These are phyloP conservation scores for Manis javanica DNA, from an alignment of 2,797 vertebrate species.

Conservation along the genomic window DNA sequence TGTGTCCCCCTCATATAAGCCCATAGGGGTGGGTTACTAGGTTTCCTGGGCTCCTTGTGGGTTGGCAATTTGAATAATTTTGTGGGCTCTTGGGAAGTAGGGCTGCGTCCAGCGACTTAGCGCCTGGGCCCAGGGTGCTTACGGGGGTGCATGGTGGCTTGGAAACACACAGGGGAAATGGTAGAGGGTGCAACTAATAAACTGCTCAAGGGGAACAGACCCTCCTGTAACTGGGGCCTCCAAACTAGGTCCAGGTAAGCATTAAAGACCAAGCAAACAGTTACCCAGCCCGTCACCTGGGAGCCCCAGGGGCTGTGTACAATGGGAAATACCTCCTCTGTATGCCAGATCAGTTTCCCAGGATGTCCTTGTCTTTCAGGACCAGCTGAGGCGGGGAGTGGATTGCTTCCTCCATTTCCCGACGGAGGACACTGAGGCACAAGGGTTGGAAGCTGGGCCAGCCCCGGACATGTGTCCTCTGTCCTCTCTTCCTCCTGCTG, in stretches of 20 bases:
- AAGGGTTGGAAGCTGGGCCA: too few relatives aligned
- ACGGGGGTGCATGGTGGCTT: not conserved
- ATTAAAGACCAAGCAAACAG: not conserved
- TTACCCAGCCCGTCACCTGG: accelerated
- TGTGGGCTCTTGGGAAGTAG: not conserved
- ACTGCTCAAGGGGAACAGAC: too few relatives aligned
- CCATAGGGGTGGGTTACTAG: too few relatives aligned
- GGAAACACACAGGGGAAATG: not conserved
- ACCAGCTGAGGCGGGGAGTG: accelerated
- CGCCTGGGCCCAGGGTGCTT: not conserved
- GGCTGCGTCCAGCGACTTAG: not conserved
- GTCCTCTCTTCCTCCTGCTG: not conserved
- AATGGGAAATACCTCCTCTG: accelerated
- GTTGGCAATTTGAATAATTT: not conserved
- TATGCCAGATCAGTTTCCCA: not conserved
- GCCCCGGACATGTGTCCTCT: not conserved
- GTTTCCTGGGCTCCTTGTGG: not conserved
- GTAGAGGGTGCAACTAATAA: not conserved
- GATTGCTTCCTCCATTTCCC: not conserved
- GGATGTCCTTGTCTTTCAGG: not conserved
- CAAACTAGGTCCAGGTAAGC: too few relatives aligned
- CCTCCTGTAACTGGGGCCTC: not conserved
- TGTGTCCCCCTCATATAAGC: too few relatives aligned
- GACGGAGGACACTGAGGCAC: not conserved
- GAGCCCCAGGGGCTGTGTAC: accelerated